phyloP scores from a whole-genome alignment of 2,113 vertebrate genomes.

The Sebastes schlegelii region DNA sequence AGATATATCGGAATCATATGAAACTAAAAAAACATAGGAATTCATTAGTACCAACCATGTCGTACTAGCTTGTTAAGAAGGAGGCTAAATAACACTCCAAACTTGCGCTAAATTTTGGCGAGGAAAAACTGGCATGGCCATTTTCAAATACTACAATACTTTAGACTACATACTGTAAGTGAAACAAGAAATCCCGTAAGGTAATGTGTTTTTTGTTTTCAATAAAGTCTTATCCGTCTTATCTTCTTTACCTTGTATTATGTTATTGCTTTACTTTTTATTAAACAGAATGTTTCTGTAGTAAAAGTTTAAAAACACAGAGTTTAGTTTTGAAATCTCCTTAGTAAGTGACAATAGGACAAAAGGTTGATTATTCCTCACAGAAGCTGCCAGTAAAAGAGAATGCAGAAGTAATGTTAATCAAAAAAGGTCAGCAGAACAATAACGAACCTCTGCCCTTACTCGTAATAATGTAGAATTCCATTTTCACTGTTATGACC shows the following conservation, averaged over 20 bases:
- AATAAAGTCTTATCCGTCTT: background rate
- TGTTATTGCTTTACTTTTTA: background rate
- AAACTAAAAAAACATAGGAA: too few relatives aligned
- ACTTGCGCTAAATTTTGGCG: too few relatives aligned
- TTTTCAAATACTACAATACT: too few relatives aligned
- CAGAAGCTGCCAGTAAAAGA: slow-evolving; percentile 28
- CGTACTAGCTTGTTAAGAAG: too few relatives aligned
- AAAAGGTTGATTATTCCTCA: slow-evolving; percentile 36
- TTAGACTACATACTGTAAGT: too few relatives aligned
- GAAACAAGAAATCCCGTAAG: too few relatives aligned
- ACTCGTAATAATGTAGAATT: slow-evolving; percentile 47
- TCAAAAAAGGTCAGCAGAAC: slow-evolving; percentile 50
- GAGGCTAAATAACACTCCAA: too few relatives aligned
- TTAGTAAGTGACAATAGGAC: slow-evolving; percentile 12
- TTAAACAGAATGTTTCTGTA: background rate
- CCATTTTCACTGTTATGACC: slow-evolving; percentile 11
- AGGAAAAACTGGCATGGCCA: too few relatives aligned
- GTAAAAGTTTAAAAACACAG: slow-evolving; percentile 4
- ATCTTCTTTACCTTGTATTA: background rate
- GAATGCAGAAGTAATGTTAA: slow-evolving; percentile 27
- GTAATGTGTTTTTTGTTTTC: too few relatives aligned
- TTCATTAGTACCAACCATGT: too few relatives aligned
- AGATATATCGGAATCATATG: too few relatives aligned
- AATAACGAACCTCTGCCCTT: slow-evolving; percentile 32
- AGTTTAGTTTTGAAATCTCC: background rate